Evolutionary conservation across 2,888 invertebrate species (phyloP).

Genomic region (Plebejus argus): DNA sequence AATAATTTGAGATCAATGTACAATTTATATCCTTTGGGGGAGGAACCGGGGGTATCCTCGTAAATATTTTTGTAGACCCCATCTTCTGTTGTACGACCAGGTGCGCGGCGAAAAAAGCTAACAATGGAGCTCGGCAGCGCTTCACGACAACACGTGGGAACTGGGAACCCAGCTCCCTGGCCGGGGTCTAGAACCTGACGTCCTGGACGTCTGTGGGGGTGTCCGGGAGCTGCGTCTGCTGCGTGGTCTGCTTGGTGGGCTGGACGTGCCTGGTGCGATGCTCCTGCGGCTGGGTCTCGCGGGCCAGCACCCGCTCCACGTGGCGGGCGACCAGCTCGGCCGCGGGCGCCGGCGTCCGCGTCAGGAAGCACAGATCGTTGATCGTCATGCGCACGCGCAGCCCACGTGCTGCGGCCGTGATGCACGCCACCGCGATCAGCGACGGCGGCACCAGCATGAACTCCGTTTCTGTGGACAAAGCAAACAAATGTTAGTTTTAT

Average conservation of each 20-base stretch:
- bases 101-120: constrained; percentile 63
- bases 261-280: constrained; percentile 58
- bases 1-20: constrained; percentile 79
- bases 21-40: constrained; percentile 49
- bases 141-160: constrained; percentile 44
- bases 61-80: constrained; percentile 44
- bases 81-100: constrained; percentile 59
- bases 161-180: neutral
- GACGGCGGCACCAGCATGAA: constrained; percentile 87
- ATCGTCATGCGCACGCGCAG: constrained; percentile 72
- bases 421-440: constrained; percentile 85
- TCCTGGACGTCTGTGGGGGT: constrained; percentile 85
- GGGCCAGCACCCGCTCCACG: constrained; percentile 81
- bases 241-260: constrained; percentile 58
- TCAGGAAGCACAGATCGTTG: constrained; percentile 69
- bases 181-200: constrained; percentile 74
- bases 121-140: constrained; percentile 51
- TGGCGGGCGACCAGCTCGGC: constrained; percentile 80
- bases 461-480: constrained; percentile 83
- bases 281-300: constrained; percentile 77
- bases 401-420: constrained; percentile 85
- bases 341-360: constrained; percentile 71
- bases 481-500: constrained; percentile 30
- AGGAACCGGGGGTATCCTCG: constrained; percentile 24
- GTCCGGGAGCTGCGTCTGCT: constrained; percentile 72